These are phyloP conservation scores for Drosophila rhopaloa DNA, from an alignment of 1,140 invertebrate species.

Conservation along the genomic window DNA sequence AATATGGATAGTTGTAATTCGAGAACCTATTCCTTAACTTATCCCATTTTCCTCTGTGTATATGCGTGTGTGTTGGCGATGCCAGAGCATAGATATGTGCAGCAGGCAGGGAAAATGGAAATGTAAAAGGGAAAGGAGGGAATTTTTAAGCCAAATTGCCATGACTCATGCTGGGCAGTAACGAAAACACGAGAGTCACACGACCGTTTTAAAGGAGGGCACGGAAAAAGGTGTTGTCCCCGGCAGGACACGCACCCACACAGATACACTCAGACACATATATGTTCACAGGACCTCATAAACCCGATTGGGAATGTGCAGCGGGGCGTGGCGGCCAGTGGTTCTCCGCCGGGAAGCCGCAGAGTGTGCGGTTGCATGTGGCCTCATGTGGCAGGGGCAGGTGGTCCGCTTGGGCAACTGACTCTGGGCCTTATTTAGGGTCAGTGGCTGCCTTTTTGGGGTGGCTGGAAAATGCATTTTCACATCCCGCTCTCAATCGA, in stretches of 20 bases:
- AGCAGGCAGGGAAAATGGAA: slow-evolving; percentile 21
- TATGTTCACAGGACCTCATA: slow-evolving; percentile 44
- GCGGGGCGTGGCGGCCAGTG: slow-evolving; percentile 60
- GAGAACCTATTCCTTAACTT: neutral
- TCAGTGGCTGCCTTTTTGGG: slow-evolving; percentile 62
- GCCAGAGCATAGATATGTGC: slow-evolving; percentile 43
- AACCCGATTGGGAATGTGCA: slow-evolving; percentile 69
- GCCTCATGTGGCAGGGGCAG: slow-evolving; percentile 53
- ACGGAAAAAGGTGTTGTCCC: slow-evolving; percentile 65
- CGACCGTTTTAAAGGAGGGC: slow-evolving; percentile 41
- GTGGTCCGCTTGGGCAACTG: slow-evolving; percentile 15
- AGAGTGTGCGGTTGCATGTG: slow-evolving; percentile 73
- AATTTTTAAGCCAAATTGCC: slow-evolving; percentile 55
- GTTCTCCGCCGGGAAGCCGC: slow-evolving; percentile 63
- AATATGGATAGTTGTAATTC: neutral
- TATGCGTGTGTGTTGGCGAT: slow-evolving; percentile 39
- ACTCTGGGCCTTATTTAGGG: slow-evolving; percentile 40
- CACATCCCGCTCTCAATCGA: slow-evolving; percentile 52
- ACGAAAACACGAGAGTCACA: slow-evolving; percentile 42
- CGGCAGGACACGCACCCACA: slow-evolving; percentile 49
- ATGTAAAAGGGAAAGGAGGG: slow-evolving; percentile 30
- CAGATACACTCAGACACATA: slow-evolving; percentile 9
- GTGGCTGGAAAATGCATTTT: slow-evolving; percentile 70
- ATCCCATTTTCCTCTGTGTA: slow-evolving; percentile 8
- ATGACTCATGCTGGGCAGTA: slow-evolving; percentile 54